These are phyloP conservation scores for Otus scops DNA, from an alignment of 2,797 vertebrate species.

Conservation along the genomic window DNA sequence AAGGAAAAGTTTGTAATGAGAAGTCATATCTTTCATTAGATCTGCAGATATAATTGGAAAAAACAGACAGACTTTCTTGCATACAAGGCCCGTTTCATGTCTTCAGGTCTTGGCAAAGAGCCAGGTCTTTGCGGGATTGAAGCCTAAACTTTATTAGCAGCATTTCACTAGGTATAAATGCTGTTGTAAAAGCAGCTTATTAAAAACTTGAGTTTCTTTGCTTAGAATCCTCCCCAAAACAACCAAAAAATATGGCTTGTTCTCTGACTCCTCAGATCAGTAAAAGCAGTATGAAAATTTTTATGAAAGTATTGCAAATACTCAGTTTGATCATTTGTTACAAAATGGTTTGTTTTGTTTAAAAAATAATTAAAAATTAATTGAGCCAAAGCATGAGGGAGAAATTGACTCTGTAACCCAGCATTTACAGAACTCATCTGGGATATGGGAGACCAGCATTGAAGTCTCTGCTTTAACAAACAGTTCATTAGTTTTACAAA, in stretches of 20 bases:
- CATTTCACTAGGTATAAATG: not conserved
- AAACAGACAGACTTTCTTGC: conserved; percentile 21
- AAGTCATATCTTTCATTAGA: conserved; percentile 54
- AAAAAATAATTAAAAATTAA: conserved; percentile 42
- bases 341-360: conserved; percentile 2
- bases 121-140: conserved; percentile 5
- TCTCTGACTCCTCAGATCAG: not conserved
- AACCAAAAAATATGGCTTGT: not conserved
- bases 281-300: not conserved
- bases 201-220: not conserved
- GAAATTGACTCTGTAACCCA: conserved; percentile 11
- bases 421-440: not conserved
- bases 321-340: not conserved
- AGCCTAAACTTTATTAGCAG: not conserved
- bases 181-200: not conserved
- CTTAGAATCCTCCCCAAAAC: not conserved
- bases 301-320: not conserved
- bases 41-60: conserved; percentile 51
- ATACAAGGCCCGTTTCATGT: not conserved
- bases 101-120: conserved; percentile 44
- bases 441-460: not conserved
- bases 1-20: conserved; percentile 59
- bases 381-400: not conserved
- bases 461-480: not conserved
- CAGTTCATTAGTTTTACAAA: conserved; percentile 24